Percentiles rank a stretch among this genome's conserved stretches.
phyloP scores from a whole-genome alignment of 2,113 vertebrate genomes.

The Girardinichthys multiradiatus region DNA sequence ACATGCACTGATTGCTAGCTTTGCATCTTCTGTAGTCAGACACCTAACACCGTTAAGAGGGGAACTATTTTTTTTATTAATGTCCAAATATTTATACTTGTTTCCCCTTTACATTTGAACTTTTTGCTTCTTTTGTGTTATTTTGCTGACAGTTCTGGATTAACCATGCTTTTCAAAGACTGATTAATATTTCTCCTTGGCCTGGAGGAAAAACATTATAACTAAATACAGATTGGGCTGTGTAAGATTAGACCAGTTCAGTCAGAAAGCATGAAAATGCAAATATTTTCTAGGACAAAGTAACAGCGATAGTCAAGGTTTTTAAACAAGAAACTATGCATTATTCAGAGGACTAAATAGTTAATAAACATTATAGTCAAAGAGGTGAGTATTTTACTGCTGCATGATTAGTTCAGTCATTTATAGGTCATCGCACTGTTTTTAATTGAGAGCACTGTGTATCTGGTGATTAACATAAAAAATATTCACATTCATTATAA shows the following conservation, averaged over 20 bases:
- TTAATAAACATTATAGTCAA: background rate
- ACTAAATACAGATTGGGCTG: too few relatives aligned
- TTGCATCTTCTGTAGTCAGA: conserved; percentile 25
- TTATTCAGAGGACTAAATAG: background rate
- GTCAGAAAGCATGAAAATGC: too few relatives aligned
- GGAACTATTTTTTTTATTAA: background rate
- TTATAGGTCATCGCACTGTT: background rate
- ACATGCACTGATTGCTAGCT: conserved; percentile 41
- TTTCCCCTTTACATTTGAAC: background rate
- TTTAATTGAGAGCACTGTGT: background rate
- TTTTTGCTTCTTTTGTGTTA: too few relatives aligned
- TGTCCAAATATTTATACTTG: background rate
- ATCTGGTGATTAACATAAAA: background rate
- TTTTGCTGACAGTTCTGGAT: too few relatives aligned
- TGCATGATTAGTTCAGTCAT: background rate
- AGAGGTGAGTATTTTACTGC: background rate
- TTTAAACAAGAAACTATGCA: background rate
- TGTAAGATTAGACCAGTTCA: too few relatives aligned
- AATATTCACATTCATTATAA: background rate
- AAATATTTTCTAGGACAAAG: too few relatives aligned
- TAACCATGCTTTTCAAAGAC: too few relatives aligned
- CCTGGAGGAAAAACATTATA: too few relatives aligned
- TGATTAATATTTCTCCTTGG: too few relatives aligned
- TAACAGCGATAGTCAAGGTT: background rate
- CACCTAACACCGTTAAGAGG: background rate